Percentiles rank a stretch among this genome's conserved stretches.
Evolutionary conservation across 2,797 vertebrate species (phyloP).

Genomic region (Propithecus perrieri): DNA sequence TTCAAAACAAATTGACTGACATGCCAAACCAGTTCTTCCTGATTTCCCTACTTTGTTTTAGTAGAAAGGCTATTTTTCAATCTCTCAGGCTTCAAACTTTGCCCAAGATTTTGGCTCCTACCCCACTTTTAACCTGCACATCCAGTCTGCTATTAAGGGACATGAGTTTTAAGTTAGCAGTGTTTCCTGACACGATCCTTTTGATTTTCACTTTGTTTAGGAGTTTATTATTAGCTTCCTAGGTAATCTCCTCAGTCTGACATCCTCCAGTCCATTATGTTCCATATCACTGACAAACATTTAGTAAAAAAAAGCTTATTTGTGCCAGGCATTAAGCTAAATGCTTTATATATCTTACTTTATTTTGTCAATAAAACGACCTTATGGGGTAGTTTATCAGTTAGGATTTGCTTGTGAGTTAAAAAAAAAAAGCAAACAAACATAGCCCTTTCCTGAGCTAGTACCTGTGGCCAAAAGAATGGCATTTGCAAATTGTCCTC

Average conservation of each 20-base stretch:
- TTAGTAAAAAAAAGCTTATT: not conserved
- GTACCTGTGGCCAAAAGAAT: not conserved
- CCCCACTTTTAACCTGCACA: not conserved
- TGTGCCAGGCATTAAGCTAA: not conserved
- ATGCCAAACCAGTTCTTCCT: not conserved
- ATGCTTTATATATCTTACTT: not conserved
- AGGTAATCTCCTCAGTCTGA: not conserved
- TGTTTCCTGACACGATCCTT: not conserved
- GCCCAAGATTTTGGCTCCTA: not conserved
- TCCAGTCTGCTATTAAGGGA: not conserved
- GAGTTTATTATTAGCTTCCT: not conserved
- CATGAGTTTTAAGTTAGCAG: not conserved
- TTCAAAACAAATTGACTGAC: not conserved
- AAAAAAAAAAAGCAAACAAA: not conserved
- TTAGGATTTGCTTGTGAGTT: not conserved
- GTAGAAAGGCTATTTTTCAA: not conserved
- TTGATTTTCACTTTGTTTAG: not conserved
- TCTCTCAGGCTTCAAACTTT: not conserved
- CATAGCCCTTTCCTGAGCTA: not conserved
- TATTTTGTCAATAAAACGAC: not conserved
- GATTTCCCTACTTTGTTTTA: not conserved
- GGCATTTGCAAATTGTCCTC: not conserved
- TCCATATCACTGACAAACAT: not conserved
- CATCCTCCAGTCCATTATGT: not conserved
- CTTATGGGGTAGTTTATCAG: not conserved